Conservation (phyloP, 1,140 invertebrate species). For the Drosophila pandora region DNA sequence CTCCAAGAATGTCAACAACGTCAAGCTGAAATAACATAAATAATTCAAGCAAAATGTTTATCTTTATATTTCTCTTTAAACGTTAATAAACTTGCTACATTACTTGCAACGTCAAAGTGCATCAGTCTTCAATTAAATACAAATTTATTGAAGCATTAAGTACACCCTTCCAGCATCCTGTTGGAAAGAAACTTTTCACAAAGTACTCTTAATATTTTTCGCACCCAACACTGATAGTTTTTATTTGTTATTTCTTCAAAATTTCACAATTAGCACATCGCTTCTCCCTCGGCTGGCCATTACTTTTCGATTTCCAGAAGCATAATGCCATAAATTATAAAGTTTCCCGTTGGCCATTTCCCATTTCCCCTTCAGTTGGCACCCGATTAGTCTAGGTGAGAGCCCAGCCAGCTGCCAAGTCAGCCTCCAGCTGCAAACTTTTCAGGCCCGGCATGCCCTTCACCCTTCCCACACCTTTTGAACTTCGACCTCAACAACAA, state of each 20-base stretch:
- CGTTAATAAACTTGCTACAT: not conserved
- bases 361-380: slow-evolving; percentile 38
- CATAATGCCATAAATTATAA: slow-evolving; percentile 54
- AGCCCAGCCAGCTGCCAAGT: slow-evolving; percentile 52
- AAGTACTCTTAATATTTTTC: slow-evolving; percentile 19
- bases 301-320: slow-evolving; percentile 42
- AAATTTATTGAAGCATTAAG: not conserved
- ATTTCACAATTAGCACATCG: slow-evolving; percentile 30
- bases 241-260: slow-evolving; percentile 1
- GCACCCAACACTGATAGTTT: not conserved
- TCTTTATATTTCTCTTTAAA: not conserved
- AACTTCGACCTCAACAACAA: slow-evolving; percentile 53
- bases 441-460: not conserved
- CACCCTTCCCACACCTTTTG: not conserved
- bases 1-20: not conserved
- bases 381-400: slow-evolving; percentile 53
- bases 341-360: slow-evolving; percentile 48
- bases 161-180: not conserved
- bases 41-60: not conserved
- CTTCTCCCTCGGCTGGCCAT: not conserved
- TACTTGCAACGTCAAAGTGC: not conserved
- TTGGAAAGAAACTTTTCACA: not conserved
- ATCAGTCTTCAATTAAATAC: not conserved
- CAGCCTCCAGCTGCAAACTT: slow-evolving; percentile 46
- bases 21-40: not conserved